Percentiles rank a stretch among this genome's conserved stretches.
phyloP scores from a whole-genome alignment of 2,113 vertebrate genomes.

The Thomomys bottae region DNA sequence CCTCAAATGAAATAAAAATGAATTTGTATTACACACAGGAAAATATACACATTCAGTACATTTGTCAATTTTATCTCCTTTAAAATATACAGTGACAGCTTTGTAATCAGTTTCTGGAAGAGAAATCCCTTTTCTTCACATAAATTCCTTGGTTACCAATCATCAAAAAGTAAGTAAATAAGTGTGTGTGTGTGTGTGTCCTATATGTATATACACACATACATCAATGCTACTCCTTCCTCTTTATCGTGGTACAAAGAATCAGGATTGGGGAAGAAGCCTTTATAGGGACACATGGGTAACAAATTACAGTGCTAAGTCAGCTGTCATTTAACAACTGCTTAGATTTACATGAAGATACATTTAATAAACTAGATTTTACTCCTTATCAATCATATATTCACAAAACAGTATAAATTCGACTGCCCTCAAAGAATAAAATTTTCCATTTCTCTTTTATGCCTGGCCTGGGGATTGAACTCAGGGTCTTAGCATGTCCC shows the following conservation, averaged over 20 bases:
- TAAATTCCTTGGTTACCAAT: background rate
- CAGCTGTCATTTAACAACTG: background rate
- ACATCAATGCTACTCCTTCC: background rate
- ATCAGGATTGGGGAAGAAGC: background rate
- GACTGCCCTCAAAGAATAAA: slow-evolving; percentile 5
- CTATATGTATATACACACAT: too few species aligned
- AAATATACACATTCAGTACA: background rate
- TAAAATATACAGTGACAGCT: background rate
- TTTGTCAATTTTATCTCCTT: background rate
- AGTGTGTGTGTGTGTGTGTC: too few species aligned
- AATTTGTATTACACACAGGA: background rate
- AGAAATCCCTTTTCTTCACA: background rate
- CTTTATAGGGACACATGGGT: background rate
- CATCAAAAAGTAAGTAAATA: too few species aligned
- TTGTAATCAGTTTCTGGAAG: slow-evolving; percentile 39
- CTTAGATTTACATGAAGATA: slow-evolving; percentile 4
- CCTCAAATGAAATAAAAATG: background rate
- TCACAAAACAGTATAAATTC: background rate
- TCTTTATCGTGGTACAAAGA: background rate
- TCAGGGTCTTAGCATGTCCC: too few species aligned
- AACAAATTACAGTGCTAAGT: background rate
- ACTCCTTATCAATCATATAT: background rate
- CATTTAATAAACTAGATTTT: background rate
- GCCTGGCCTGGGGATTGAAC: too few species aligned
- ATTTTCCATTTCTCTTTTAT: too few species aligned